Conservation (phyloP, 2,113 vertebrate genomes). For the Calyptomena viridis region DNA sequence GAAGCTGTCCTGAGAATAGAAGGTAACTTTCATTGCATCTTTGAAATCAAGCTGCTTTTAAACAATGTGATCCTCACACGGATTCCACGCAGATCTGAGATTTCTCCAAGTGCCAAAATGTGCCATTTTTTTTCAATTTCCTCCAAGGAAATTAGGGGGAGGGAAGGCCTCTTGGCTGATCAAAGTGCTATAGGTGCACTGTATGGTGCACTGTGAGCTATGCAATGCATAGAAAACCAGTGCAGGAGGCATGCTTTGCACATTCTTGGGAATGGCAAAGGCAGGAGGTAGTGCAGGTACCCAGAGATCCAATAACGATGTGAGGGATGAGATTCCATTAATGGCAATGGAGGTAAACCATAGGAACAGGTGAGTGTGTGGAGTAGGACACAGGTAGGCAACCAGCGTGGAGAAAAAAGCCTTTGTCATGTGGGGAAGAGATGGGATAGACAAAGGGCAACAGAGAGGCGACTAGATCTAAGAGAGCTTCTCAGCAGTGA, state of each 20-base stretch:
- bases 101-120: neutral
- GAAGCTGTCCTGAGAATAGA: neutral
- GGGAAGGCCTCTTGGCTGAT: neutral
- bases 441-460: neutral
- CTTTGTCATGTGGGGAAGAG: neutral
- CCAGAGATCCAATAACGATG: neutral
- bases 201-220: neutral
- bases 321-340: neutral
- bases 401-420: neutral
- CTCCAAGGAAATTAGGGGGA: neutral
- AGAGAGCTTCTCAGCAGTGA: neutral
- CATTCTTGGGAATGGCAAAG: neutral
- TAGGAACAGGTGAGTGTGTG: accelerated
- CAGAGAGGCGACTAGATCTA: neutral
- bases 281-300: neutral
- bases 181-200: neutral
- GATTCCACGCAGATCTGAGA: neutral
- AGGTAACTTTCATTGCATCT: neutral
- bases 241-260: neutral
- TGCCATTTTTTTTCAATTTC: neutral
- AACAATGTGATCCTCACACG: neutral
- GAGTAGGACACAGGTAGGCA: neutral
- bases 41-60: neutral
- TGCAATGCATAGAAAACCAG: neutral
- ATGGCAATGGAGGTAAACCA: neutral